Evolutionary conservation across 2,113 vertebrate species (phyloP).

Genomic region (Entomyzon cyanotis): DNA sequence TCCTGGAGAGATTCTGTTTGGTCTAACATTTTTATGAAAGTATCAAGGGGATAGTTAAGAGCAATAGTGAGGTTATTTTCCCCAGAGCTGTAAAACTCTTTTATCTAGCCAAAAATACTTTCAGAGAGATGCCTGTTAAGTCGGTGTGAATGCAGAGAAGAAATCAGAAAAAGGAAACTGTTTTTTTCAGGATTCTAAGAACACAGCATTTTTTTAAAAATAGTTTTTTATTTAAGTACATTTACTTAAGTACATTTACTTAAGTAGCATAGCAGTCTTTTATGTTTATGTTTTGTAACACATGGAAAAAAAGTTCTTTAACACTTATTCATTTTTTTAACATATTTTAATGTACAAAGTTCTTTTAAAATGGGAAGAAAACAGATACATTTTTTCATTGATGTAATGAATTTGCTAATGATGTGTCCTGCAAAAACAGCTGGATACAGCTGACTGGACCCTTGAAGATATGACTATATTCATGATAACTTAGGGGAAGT

Average conservation of each 20-base stretch:
- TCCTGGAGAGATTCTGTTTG: slow-evolving; percentile 76
- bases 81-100: slow-evolving; percentile 60
- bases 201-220: not conserved
- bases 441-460: slow-evolving; percentile 25
- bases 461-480: not conserved
- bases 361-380: not conserved
- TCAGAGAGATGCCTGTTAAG: not conserved
- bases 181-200: not conserved
- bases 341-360: not conserved
- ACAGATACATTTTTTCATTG: not conserved
- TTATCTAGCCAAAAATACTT: slow-evolving; percentile 67
- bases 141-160: not conserved
- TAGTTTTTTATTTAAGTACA: not conserved
- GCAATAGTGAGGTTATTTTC: slow-evolving; percentile 53
- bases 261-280: not conserved
- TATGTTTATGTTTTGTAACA: not conserved
- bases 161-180: not conserved
- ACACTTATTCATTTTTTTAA: not conserved
- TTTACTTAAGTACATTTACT: not conserved
- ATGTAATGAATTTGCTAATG: not conserved
- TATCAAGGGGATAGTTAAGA: slow-evolving; percentile 70
- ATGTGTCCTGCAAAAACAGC: not conserved
- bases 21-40: slow-evolving; percentile 72
- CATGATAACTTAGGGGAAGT: not conserved
- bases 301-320: not conserved